Evolutionary conservation across 2,797 vertebrate species (phyloP).

Genomic region (Microctenopoma lineatum): DNA sequence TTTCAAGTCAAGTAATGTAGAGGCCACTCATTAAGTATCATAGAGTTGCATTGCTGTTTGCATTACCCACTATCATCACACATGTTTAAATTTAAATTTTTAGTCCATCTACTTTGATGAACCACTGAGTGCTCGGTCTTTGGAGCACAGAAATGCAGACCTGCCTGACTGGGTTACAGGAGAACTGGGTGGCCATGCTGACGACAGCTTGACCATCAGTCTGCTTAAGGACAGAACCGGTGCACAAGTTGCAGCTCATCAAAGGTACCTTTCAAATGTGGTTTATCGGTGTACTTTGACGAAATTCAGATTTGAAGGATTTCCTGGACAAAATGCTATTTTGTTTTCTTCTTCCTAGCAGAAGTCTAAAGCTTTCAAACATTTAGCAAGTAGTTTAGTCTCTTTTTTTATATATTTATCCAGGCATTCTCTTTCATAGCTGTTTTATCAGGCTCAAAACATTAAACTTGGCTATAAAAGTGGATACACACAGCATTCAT

Average conservation of each 20-base stretch:
- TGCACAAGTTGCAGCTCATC: constrained; percentile 49
- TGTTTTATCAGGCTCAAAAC: constrained; percentile 42
- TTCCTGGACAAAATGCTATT: no score
- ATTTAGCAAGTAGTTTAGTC: no score
- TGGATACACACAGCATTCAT: constrained; percentile 34
- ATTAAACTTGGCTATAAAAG: constrained; percentile 40
- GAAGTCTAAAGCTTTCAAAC: no score
- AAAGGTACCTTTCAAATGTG: constrained; percentile 69
- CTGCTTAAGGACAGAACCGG: constrained; percentile 49
- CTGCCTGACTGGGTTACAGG: constrained; percentile 88
- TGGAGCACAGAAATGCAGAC: constrained; percentile 54
- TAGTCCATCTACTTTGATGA: constrained; percentile 94
- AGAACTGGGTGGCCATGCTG: constrained; percentile 78
- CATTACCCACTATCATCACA: no score
- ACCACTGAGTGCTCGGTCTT: constrained; percentile 70
- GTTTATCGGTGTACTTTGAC: not conserved
- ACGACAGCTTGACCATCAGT: constrained; percentile 59
- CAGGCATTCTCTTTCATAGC: constrained; percentile 36
- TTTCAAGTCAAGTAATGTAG: not conserved
- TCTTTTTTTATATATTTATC: constrained; percentile 31
- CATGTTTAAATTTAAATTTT: constrained; percentile 47
- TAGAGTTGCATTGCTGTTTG: not conserved
- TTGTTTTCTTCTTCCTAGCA: no score
- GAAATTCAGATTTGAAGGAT: no score
- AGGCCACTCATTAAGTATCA: not conserved